These are phyloP conservation scores for Oikopleura dioica DNA, from an alignment of 23 tunicate species.

Conservation along the genomic window DNA sequence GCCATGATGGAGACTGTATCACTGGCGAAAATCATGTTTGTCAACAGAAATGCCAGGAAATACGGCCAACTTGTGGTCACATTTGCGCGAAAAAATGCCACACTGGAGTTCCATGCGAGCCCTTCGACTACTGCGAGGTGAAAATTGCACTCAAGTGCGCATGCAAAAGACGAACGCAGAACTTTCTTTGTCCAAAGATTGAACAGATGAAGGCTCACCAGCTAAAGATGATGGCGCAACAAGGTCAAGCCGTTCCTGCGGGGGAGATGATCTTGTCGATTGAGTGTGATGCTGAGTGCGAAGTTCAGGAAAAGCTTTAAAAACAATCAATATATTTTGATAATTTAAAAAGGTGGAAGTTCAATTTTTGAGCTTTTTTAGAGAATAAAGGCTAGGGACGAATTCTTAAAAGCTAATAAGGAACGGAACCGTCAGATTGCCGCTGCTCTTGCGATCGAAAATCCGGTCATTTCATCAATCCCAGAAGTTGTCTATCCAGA, in stretches of 20 bases:
- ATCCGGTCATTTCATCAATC: neutral
- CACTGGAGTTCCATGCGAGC: neutral
- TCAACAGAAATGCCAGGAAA: neutral
- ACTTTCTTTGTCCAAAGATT: neutral
- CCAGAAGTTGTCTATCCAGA: neutral
- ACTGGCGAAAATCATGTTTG: neutral
- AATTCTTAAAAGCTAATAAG: too few relatives aligned
- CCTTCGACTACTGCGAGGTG: neutral
- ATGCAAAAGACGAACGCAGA: neutral
- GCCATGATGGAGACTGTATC: constrained; percentile 25
- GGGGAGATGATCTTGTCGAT: neutral
- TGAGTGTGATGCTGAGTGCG: neutral
- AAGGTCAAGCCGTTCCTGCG: neutral
- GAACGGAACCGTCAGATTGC: neutral
- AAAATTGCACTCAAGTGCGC: neutral
- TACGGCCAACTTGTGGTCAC: neutral
- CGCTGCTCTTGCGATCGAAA: neutral
- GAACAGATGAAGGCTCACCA: neutral
- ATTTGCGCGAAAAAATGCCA: neutral
- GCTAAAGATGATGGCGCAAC: neutral
- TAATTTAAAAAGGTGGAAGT: too few relatives aligned
- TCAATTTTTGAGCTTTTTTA: too few relatives aligned
- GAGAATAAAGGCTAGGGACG: too few relatives aligned
- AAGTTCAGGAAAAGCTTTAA: neutral
- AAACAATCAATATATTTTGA: too few relatives aligned